Evolutionary conservation across 1,140 invertebrate genomes (phyloP).

Genomic region (Macrotrachela quadricornifera): DNA sequence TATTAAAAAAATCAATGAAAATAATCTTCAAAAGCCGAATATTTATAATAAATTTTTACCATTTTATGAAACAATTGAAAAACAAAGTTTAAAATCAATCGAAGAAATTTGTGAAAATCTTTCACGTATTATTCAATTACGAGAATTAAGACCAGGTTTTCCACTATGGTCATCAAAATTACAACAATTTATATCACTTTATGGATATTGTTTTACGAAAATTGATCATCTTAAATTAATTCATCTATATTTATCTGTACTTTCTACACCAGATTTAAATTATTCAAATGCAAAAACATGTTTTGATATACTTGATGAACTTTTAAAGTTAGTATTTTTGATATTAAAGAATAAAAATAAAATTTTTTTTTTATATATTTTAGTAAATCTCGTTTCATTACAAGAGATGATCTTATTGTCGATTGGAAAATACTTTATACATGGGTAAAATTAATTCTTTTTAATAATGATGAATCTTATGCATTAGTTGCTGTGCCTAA

Average conservation of each 20-base stretch:
- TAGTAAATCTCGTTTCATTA: constrained; percentile 48
- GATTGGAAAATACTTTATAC: constrained; percentile 67
- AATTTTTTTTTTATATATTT: constrained; percentile 9
- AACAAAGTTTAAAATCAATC: constrained; percentile 24
- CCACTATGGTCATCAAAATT: constrained; percentile 22
- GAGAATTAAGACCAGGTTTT: constrained; percentile 30
- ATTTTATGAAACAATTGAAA: constrained; percentile 27
- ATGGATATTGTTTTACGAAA: constrained; percentile 65
- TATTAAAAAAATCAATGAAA: no score
- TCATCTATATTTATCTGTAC: constrained; percentile 54
- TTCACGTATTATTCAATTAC: constrained; percentile 23
- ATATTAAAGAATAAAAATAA: not conserved
- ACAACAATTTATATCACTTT: constrained; percentile 39
- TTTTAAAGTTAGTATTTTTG: constrained; percentile 29
- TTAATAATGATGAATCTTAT: constrained; percentile 28
- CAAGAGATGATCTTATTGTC: constrained; percentile 52
- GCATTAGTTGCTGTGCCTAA: constrained; percentile 38
- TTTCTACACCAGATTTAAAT: constrained; percentile 53
- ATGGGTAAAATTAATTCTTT: constrained; percentile 34
- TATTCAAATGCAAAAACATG: constrained; percentile 46
- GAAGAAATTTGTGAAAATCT: constrained; percentile 32
- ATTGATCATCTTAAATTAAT: constrained; percentile 68
- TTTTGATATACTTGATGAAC: constrained; percentile 22
- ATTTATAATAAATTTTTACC: constrained; percentile 25
- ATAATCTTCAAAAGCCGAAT: constrained; percentile 1